A percentile compares a stretch with the other conserved stretches of the same genome.
phyloP scores from a whole-genome alignment of 2,888 invertebrate genomes.

The Rhyacophila evoluta region DNA sequence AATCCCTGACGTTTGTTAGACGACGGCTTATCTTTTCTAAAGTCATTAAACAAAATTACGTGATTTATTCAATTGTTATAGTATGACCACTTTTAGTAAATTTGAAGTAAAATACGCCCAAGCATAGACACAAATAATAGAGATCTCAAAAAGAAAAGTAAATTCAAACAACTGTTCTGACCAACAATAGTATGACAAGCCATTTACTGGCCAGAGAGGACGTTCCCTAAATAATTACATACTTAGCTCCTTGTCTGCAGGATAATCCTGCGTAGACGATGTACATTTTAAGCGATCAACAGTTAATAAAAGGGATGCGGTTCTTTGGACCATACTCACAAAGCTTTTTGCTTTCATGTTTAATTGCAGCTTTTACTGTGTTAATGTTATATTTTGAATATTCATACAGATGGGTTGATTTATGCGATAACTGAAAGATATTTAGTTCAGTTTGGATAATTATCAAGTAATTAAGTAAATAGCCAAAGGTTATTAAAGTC shows the following conservation, averaged over 20 bases:
- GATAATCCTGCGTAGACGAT: neutral
- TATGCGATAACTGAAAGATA: too few species aligned
- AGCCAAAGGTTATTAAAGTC: too few species aligned
- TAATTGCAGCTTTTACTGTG: neutral
- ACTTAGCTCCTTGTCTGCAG: neutral
- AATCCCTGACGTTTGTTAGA: too few species aligned
- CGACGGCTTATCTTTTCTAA: too few species aligned
- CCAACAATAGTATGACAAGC: neutral
- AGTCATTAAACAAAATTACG: too few species aligned
- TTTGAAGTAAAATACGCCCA: too few species aligned
- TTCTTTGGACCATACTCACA: neutral
- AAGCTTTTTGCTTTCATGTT: neutral
- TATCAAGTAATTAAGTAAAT: too few species aligned
- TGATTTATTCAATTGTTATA: too few species aligned
- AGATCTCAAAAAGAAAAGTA: neutral
- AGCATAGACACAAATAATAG: neutral
- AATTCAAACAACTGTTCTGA: neutral
- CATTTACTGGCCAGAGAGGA: neutral
- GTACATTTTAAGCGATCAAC: neutral
- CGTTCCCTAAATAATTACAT: conserved; percentile 2
- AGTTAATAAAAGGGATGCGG: neutral
- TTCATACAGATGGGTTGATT: too few species aligned
- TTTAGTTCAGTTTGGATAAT: too few species aligned
- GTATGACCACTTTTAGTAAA: too few species aligned
- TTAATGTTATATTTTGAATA: too few species aligned